Evolutionary conservation across 2,113 vertebrate genomes (phyloP).

Genomic region (Caranx melampygus): DNA sequence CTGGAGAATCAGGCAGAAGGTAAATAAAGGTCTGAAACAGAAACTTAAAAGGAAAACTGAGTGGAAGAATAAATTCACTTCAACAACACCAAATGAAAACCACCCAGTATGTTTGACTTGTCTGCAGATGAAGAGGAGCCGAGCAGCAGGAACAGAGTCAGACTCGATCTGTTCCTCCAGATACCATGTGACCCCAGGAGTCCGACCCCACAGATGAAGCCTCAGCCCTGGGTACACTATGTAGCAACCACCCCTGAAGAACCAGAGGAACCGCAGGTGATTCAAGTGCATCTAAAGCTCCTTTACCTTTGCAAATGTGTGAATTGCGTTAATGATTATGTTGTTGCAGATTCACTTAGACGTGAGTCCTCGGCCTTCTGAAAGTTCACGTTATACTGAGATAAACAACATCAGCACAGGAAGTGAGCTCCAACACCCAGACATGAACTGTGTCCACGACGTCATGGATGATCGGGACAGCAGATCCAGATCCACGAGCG

Average conservation of each 20-base stretch:
- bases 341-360: conserved; percentile 4
- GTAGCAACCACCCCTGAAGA: conserved; percentile 25
- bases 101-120: neutral
- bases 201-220: conserved; percentile 42
- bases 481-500: neutral
- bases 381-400: neutral
- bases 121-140: conserved; percentile 25
- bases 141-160: neutral
- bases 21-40: neutral
- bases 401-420: neutral
- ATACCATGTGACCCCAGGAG: conserved; percentile 38
- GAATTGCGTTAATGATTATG: neutral
- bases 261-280: conserved; percentile 47
- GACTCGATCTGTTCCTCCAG: conserved; percentile 52
- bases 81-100: neutral
- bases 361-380: neutral
- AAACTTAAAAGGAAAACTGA: no score
- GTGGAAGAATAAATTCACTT: neutral
- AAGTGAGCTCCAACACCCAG: neutral
- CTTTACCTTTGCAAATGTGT: neutral
- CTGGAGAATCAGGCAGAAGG: conserved; percentile 14
- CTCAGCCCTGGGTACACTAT: conserved; percentile 21
- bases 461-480: neutral
- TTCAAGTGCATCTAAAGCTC: neutral
- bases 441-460: neutral